These are phyloP conservation scores for Orientallactaga sibirica DNA, from an alignment of 2,797 vertebrate genomes.

Conservation along the genomic window DNA sequence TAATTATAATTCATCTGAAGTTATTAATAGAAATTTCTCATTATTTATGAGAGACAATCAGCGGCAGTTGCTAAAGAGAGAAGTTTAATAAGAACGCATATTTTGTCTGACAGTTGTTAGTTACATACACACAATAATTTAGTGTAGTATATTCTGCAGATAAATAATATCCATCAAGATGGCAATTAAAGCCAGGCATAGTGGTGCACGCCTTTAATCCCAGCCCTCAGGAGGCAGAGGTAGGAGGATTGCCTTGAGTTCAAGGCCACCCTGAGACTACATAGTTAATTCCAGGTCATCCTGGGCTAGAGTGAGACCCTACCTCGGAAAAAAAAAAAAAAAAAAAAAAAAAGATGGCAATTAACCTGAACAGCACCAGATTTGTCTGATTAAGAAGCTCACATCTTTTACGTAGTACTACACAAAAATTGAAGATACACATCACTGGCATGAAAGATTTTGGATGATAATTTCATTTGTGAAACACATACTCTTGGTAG, in stretches of 20 bases:
- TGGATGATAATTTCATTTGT: not conserved
- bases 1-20: conserved; percentile 54
- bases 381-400: not conserved
- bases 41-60: not conserved
- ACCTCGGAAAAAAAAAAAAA: too few relatives aligned
- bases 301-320: too few relatives aligned
- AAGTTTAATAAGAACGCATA: not conserved
- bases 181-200: not conserved
- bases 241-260: too few relatives aligned
- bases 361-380: not conserved
- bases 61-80: not conserved
- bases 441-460: not conserved
- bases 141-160: not conserved
- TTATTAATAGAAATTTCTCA: conserved; percentile 42
- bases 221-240: too few relatives aligned
- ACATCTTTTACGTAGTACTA: fast-evolving
- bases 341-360: not conserved
- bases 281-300: too few relatives aligned
- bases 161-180: not conserved
- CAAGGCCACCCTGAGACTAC: too few relatives aligned
- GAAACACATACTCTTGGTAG: not conserved
- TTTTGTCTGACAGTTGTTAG: not conserved
- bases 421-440: not conserved
- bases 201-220: too few relatives aligned
- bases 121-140: not conserved